Conservation (phyloP, 2,113 vertebrate species). For the Circaetus gallicus region DNA sequence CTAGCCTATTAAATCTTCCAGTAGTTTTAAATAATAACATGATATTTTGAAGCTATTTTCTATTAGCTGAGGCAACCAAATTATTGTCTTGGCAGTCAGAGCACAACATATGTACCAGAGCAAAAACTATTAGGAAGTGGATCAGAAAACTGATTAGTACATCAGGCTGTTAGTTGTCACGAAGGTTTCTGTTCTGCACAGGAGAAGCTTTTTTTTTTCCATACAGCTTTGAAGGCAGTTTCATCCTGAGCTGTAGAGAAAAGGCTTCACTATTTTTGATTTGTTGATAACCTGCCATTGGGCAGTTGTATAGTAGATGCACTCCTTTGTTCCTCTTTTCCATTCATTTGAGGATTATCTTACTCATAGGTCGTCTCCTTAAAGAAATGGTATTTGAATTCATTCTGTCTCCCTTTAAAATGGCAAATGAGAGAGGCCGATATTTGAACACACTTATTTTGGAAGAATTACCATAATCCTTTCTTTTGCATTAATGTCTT, state of each 20-base stretch:
- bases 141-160: not conserved
- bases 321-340: not conserved
- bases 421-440: not conserved
- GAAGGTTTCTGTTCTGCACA: not conserved
- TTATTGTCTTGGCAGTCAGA: not conserved
- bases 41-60: not conserved
- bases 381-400: not conserved
- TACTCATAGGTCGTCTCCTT: not conserved
- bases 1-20: not conserved
- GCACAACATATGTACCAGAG: not conserved
- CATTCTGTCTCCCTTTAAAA: not conserved
- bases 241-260: not conserved
- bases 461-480: not conserved
- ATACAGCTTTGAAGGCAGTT: not conserved
- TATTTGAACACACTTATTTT: not conserved
- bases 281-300: not conserved
- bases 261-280: not conserved
- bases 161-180: not conserved
- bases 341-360: not conserved
- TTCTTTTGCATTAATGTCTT: not conserved
- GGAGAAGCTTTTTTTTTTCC: not conserved
- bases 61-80: not conserved
- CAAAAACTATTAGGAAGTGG: not conserved
- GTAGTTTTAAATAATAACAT: not conserved
- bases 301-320: not conserved